These are phyloP conservation scores for Ischnura elegans DNA, from an alignment of 2,888 invertebrate species.

Conservation along the genomic window DNA sequence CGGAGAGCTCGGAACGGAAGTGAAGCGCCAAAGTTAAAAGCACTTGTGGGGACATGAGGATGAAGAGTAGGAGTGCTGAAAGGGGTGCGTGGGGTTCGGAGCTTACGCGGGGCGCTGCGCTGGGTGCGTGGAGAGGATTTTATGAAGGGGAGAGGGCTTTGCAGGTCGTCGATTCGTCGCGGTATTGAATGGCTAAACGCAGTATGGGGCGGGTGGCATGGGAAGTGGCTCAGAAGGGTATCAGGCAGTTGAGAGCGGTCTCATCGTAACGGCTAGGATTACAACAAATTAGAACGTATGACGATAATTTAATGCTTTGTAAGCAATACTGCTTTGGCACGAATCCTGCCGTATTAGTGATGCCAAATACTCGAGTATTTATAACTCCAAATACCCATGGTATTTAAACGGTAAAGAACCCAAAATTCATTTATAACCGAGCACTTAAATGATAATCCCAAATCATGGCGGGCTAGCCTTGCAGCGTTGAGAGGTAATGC, in stretches of 20 bases:
- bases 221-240: not conserved
- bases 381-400: too few relatives aligned
- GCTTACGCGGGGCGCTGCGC: not conserved
- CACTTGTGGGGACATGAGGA: not conserved
- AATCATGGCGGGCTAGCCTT: too few relatives aligned
- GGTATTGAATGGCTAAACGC: not conserved
- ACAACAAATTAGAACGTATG: too few relatives aligned
- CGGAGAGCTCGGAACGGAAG: conserved; percentile 16
- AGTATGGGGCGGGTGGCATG: not conserved
- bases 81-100: not conserved
- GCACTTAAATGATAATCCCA: too few relatives aligned
- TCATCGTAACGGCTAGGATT: too few relatives aligned
- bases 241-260: not conserved
- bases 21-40: conserved; percentile 8
- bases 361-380: too few relatives aligned
- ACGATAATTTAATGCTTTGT: too few relatives aligned
- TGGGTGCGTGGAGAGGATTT: not conserved
- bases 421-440: too few relatives aligned
- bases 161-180: not conserved
- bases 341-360: too few relatives aligned
- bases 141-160: not conserved
- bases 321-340: too few relatives aligned
- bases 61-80: not conserved
- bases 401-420: too few relatives aligned
- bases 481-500: too few relatives aligned